phyloP scores from a whole-genome alignment of 2,888 invertebrate genomes.

The Cristatella mucedo region DNA sequence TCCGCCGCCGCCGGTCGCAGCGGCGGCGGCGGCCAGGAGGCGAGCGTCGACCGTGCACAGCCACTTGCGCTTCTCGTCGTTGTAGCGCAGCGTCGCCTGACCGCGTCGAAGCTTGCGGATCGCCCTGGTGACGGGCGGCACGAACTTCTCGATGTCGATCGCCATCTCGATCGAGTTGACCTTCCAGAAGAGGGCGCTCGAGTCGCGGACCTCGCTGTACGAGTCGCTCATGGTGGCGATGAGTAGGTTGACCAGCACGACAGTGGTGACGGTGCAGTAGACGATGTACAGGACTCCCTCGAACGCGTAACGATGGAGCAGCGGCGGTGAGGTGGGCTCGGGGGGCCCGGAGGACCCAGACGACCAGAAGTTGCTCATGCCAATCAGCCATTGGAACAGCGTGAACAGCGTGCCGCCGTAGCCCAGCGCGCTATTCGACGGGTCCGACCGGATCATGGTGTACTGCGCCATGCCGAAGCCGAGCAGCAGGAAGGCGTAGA shows the following conservation, averaged over 20 bases:
- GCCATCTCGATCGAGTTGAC: no score
- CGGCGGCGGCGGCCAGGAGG: no score
- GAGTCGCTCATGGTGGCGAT: constrained; percentile 33
- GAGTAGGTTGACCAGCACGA: constrained; percentile 25
- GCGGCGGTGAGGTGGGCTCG: constrained; percentile 11
- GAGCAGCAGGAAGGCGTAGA: constrained; percentile 29
- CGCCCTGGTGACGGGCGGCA: no score
- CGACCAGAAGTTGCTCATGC: constrained; percentile 25
- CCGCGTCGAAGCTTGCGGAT: no score
- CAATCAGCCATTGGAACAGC: constrained; percentile 32
- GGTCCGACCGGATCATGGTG: constrained; percentile 21
- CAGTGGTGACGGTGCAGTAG: constrained; percentile 26
- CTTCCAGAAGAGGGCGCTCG: constrained; percentile 26
- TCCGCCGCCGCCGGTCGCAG: no score
- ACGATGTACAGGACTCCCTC: constrained; percentile 23
- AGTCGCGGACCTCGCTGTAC: constrained; percentile 19
- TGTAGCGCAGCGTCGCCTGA: no score
- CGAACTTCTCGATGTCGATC: no score
- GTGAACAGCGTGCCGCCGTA: constrained; percentile 24
- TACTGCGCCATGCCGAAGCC: constrained; percentile 32
- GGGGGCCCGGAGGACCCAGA: no score
- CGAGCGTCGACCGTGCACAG: no score
- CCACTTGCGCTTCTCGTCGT: no score
- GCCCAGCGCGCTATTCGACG: not conserved
- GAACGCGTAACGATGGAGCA: constrained; percentile 15